A percentile compares a stretch with the other conserved stretches of the same genome.
Evolutionary conservation across 2,113 vertebrate genomes (phyloP).

Genomic region (Ahaetulla prasina): DNA sequence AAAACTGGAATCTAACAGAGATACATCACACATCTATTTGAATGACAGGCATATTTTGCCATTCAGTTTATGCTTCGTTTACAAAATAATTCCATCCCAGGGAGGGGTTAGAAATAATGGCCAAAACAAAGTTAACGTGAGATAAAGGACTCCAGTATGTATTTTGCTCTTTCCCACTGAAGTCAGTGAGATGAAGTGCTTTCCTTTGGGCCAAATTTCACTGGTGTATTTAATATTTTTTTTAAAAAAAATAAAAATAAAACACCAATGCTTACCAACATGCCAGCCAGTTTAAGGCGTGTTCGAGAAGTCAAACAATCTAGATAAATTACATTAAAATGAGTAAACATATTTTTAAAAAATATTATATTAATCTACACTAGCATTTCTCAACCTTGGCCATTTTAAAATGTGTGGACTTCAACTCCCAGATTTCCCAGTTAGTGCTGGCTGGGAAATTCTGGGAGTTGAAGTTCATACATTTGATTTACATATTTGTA

Average conservation of each 20-base stretch:
- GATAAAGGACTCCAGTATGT: not conserved
- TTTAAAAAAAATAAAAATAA: constrained; percentile 26
- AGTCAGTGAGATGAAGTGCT: not conserved
- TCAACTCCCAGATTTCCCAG: not conserved
- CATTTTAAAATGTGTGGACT: not conserved
- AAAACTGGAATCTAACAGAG: constrained; percentile 3
- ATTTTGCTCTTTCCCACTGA: not conserved
- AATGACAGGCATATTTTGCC: not conserved
- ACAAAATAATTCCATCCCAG: not conserved
- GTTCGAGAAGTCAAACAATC: constrained; percentile 89
- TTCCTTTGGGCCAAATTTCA: not conserved
- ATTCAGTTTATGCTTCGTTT: not conserved
- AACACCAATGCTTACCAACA: constrained; percentile 84
- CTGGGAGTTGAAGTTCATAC: not conserved
- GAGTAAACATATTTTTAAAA: not conserved
- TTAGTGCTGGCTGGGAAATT: not conserved
- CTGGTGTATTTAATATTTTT: not conserved
- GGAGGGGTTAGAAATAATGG: constrained; percentile 8
- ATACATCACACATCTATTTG: not conserved
- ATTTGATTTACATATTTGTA: not conserved
- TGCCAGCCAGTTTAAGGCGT: constrained; percentile 87
- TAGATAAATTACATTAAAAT: constrained; percentile 56
- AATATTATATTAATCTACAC: not conserved
- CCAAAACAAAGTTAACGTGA: not conserved
- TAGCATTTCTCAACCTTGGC: not conserved